Percentiles rank a stretch among this genome's conserved stretches.
Evolutionary conservation across 2,113 vertebrate species (phyloP).

Genomic region (Erythrocebus patas): DNA sequence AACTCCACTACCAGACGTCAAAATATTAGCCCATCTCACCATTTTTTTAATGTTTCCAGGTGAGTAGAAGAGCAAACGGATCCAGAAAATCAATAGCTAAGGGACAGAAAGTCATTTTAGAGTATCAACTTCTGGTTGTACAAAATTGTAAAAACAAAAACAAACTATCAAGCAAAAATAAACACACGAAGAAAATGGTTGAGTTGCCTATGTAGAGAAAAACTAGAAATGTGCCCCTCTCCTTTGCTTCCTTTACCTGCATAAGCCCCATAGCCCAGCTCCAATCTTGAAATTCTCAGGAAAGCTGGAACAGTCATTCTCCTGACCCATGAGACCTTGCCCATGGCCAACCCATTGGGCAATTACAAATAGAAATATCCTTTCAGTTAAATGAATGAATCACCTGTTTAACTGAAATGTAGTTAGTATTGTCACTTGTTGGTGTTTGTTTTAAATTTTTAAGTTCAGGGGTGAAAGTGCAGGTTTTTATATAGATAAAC

Average conservation of each 20-base stretch:
- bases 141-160: neutral
- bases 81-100: neutral
- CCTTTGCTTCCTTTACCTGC: neutral
- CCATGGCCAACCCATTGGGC: neutral
- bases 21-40: neutral
- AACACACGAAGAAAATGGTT: neutral
- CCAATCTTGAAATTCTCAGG: no score
- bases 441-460: no score
- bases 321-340: neutral
- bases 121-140: neutral
- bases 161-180: neutral
- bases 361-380: neutral
- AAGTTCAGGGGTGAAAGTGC: no score
- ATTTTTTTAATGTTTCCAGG: neutral
- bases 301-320: neutral
- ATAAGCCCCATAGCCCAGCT: neutral
- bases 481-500: no score
- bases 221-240: neutral
- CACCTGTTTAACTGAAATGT: neutral
- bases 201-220: neutral
- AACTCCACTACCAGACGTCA: neutral
- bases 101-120: neutral
- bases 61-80: neutral
- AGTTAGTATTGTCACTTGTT: neutral
- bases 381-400: neutral